Percentiles rank a stretch among this genome's conserved stretches.
phyloP scores from a whole-genome alignment of 1,140 invertebrate genomes.

The Ericerus pela region DNA sequence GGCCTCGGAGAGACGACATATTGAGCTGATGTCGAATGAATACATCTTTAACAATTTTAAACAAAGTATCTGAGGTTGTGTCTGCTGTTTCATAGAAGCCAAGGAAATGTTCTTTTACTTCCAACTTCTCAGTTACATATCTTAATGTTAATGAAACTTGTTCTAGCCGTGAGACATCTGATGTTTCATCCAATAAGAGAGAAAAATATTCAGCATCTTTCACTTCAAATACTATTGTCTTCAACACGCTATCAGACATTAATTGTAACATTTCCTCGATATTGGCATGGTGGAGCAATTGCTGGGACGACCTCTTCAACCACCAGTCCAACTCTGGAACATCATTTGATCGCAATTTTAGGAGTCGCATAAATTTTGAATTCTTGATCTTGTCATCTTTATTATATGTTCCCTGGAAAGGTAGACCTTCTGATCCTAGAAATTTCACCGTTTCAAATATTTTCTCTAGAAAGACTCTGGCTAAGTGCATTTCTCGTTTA shows the following conservation, averaged over 20 bases:
- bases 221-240: not conserved
- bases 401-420: too few relatives aligned
- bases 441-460: too few relatives aligned
- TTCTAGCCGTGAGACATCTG: constrained; percentile 13
- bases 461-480: too few relatives aligned
- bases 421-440: too few relatives aligned
- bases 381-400: too few relatives aligned
- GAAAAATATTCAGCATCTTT: constrained; percentile 14
- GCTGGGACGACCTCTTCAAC: not conserved
- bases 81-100: constrained; percentile 17
- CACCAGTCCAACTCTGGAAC: not conserved
- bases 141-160: constrained; percentile 15
- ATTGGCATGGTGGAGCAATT: not conserved
- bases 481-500: too few relatives aligned
- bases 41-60: constrained; percentile 15
- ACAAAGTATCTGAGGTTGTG: constrained; percentile 14
- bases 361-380: constrained; percentile 1
- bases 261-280: not conserved
- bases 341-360: constrained; percentile 1
- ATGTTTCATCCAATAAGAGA: constrained; percentile 13
- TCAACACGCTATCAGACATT: not conserved
- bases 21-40: constrained; percentile 13
- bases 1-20: constrained; percentile 14
- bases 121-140: constrained; percentile 16
- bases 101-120: constrained; percentile 15